A percentile compares a stretch with the other conserved stretches of the same genome.
Evolutionary conservation across 2,113 vertebrate species (phyloP).

Genomic region (Sphaerodactylus townsendi): DNA sequence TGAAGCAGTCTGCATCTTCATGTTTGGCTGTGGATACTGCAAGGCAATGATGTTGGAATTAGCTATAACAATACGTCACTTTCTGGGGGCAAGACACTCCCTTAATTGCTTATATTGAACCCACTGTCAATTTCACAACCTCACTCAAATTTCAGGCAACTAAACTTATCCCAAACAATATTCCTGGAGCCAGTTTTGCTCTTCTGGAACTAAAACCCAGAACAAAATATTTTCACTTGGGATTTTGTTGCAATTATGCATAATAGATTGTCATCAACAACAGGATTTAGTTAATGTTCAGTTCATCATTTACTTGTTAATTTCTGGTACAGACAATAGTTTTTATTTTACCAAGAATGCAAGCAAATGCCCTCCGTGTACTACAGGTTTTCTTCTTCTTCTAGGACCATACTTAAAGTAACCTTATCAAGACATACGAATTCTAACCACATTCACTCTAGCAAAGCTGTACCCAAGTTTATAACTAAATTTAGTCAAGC

Average conservation of each 20-base stretch:
- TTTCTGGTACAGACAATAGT: background rate
- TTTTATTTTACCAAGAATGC: background rate
- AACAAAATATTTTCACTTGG: background rate
- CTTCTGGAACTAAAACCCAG: background rate
- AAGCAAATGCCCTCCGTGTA: background rate
- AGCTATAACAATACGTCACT: background rate
- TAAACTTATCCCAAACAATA: background rate
- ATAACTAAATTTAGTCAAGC: background rate
- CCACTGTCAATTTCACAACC: background rate
- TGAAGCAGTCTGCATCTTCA: constrained; percentile 86
- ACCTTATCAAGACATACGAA: background rate
- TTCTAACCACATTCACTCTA: background rate
- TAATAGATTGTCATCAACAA: background rate
- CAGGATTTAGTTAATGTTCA: background rate
- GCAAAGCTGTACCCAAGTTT: background rate
- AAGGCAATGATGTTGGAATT: constrained; percentile 22
- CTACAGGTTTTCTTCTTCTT: background rate
- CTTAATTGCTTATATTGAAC: background rate
- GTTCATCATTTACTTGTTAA: background rate
- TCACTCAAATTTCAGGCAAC: background rate
- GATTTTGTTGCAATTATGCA: background rate
- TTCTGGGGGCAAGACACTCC: background rate
- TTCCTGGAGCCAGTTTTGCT: background rate
- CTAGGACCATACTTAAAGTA: background rate
- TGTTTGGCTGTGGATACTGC: constrained; percentile 81